Evolutionary conservation across 1,140 invertebrate species (phyloP), one percentile per base, ranked within the genome.

Genomic region (Stegodyphus mimosarum): DNA sequence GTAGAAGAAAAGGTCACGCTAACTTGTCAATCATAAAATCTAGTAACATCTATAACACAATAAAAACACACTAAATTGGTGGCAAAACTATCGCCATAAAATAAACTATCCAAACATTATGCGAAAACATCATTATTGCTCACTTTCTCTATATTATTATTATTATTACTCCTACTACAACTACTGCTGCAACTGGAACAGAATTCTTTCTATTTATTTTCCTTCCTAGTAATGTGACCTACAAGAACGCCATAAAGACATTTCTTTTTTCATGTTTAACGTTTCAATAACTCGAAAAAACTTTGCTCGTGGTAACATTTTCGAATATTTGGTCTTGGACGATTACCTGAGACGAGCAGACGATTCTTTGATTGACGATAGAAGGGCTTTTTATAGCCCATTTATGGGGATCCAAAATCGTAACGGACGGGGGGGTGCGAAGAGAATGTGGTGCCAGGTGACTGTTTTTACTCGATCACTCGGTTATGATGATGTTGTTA

Each of bases 121-220:
- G 53, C 18, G 52, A 63, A 81, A 81, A 72, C 53, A 81, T 81
- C 72, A 81, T 81, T 81, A 81, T 81, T 71, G 72, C 78, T 72
- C 11, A 60, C 72, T 72, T 81, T 33, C 33, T 33, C 33, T 33
- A 18, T 71, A 72, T 81, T 81, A 81, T 81, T 71, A 81, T 72
- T 53, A 81, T 72, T 81, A 81, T 69, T 71, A 81, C 67, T 72
- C 50, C 9, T 15, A 60, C 5, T 9, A 9, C 55, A 60, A 9
- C 15, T 60, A 9, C 15, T 60, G 15, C 55, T 60, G 1, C 55
- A 60, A 11, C 55, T 33, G 33, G 33, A 9, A 60, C 55, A 60
- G 9, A 60, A 9, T 60, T 60, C 55, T 60, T 60, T 15, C 55
- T 15, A 60, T 9, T 9, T 33, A 33, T 33, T 33, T 33, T 33